Percentiles rank a stretch among this genome's conserved stretches.
Conservation (phyloP, 2,797 vertebrate species). For the Sarcophilus harrisii region DNA sequence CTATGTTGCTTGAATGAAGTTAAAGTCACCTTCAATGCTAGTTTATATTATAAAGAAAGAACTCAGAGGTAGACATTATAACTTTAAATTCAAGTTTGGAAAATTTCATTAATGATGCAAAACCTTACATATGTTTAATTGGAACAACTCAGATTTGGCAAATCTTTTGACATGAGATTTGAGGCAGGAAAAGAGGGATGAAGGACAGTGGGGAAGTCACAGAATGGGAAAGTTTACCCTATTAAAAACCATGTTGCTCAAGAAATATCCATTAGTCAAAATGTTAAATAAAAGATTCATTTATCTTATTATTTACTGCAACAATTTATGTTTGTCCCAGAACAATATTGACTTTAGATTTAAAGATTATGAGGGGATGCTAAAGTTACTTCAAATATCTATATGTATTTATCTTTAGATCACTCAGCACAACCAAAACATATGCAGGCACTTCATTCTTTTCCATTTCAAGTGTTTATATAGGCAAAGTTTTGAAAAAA, state of each 20-base stretch:
- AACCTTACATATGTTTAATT: slow-evolving; percentile 22
- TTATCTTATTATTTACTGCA: slow-evolving; percentile 25
- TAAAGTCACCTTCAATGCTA: slow-evolving; percentile 24
- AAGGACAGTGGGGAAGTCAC: neutral
- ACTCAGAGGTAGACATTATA: neutral
- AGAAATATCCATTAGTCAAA: slow-evolving; percentile 53
- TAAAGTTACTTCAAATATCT: neutral
- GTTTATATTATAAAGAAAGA: neutral
- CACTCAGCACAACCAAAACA: neutral
- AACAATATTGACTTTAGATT: neutral
- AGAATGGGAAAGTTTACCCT: slow-evolving; percentile 12
- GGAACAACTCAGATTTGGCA: slow-evolving; percentile 28
- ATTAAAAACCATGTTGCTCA: slow-evolving; percentile 38
- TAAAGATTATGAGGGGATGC: neutral
- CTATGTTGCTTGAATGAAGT: slow-evolving; percentile 2
- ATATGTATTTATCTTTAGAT: neutral
- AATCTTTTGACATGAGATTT: slow-evolving; percentile 26
- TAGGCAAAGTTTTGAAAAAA: slow-evolving; percentile 14
- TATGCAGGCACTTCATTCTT: slow-evolving; percentile 9
- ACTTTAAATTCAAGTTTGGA: neutral
- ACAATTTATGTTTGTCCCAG: neutral
- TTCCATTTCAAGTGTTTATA: slow-evolving; percentile 43
- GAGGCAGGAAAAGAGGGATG: neutral
- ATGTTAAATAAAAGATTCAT: slow-evolving; percentile 3
- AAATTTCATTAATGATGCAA: neutral